phyloP scores from a whole-genome alignment of 2,113 vertebrate genomes.

The Spheniscus mendiculus region DNA sequence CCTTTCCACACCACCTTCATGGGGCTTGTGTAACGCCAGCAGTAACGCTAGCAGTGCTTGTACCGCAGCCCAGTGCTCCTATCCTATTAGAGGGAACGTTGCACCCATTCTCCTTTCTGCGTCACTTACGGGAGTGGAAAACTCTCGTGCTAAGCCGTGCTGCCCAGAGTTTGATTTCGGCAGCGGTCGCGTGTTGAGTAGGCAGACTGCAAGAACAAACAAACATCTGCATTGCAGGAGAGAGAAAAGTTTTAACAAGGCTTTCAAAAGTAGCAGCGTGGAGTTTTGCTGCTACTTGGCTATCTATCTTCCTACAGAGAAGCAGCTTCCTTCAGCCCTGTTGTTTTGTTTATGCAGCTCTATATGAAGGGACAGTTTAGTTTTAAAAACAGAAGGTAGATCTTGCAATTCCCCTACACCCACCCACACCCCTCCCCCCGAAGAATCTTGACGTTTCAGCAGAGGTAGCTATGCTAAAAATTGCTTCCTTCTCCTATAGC shows the following conservation, averaged over 20 bases:
- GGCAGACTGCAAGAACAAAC: not conserved
- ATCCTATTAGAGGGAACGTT: rapidly evolving
- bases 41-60: not conserved
- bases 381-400: not conserved
- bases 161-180: not conserved
- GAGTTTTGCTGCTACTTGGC: not conserved
- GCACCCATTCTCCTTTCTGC: not conserved
- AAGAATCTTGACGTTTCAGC: not conserved
- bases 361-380: not conserved
- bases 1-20: not conserved
- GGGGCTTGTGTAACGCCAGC: not conserved
- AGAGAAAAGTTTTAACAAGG: not conserved
- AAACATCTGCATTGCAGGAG: not conserved
- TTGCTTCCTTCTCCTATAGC: not conserved
- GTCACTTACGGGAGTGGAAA: rapidly evolving
- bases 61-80: not conserved
- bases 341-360: not conserved
- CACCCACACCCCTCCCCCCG: too few relatives aligned
- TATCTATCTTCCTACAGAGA: not conserved
- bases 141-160: not conserved
- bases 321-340: not conserved
- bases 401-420: not conserved
- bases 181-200: not conserved
- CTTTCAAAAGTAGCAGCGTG: not conserved
- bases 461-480: not conserved